Evolutionary conservation across 2,797 vertebrate species (phyloP).

Genomic region (Decapterus maruadsi): DNA sequence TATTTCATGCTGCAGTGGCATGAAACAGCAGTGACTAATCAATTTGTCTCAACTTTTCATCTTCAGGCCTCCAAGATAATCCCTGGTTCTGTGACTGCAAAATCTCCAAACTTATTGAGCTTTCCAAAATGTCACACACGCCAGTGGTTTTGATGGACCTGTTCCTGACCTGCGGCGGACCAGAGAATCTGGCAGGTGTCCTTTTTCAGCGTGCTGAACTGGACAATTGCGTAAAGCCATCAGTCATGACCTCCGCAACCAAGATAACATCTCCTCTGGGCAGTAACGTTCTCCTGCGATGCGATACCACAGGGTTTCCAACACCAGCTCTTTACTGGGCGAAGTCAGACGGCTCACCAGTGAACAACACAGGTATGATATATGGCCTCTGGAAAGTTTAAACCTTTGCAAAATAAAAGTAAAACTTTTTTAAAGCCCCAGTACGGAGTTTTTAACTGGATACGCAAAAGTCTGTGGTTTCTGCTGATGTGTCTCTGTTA

Average conservation of each 20-base stretch:
- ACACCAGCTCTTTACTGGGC: constrained; percentile 92
- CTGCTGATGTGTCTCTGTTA: too few relatives aligned
- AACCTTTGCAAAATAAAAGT: neutral
- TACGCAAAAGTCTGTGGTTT: too few relatives aligned
- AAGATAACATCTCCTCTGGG: constrained; percentile 93
- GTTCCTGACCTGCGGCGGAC: constrained; percentile 89
- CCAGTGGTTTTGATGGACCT: constrained; percentile 91
- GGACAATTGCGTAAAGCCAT: constrained; percentile 93
- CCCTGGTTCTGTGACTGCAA: constrained; percentile 97
- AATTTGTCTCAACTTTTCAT: constrained; percentile 18
- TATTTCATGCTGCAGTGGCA: neutral
- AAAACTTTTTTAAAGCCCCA: too few relatives aligned
- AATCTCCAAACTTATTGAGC: constrained; percentile 94
- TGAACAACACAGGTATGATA: constrained; percentile 92
- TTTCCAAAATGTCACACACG: constrained; percentile 89
- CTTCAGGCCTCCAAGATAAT: constrained; percentile 95
- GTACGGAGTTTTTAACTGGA: too few relatives aligned
- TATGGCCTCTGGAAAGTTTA: neutral
- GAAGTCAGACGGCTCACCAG: constrained; percentile 82
- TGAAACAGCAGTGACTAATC: constrained; percentile 6
- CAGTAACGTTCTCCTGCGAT: constrained; percentile 95
- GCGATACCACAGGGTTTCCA: constrained; percentile 92
- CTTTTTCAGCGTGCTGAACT: constrained; percentile 92
- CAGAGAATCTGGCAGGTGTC: constrained; percentile 91
- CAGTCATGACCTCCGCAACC: constrained; percentile 95